Conservation (phyloP, 2,797 vertebrate species). For the Phrynocephalus forsythii region DNA sequence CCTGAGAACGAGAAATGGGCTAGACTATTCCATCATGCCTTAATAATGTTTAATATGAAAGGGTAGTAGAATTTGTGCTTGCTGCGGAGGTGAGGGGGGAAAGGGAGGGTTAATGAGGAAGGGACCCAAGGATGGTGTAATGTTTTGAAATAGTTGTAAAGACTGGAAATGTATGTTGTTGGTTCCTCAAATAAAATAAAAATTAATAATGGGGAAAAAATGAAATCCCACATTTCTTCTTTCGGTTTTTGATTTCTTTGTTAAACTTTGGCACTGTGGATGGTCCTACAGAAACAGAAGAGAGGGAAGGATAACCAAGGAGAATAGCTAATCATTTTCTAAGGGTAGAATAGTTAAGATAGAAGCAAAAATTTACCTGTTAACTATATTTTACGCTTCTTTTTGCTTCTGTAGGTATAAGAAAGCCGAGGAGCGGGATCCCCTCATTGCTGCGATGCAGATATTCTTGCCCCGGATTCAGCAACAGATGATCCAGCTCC, state of each 20-base stretch:
- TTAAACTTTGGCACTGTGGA: slow-evolving; percentile 2
- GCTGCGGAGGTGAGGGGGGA: too few species aligned
- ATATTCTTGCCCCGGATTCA: slow-evolving; percentile 94
- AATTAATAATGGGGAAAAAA: background rate
- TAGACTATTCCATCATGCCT: too few species aligned
- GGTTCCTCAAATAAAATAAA: too few species aligned
- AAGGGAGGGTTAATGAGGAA: too few species aligned
- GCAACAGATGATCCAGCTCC: slow-evolving; percentile 90
- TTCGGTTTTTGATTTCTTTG: background rate
- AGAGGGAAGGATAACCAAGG: background rate
- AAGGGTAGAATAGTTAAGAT: background rate
- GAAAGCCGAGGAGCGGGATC: slow-evolving; percentile 93
- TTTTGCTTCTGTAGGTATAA: slow-evolving; percentile 86
- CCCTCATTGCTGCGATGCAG: slow-evolving; percentile 94
- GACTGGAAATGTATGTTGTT: too few species aligned
- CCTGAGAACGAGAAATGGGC: too few species aligned
- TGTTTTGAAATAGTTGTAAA: too few species aligned
- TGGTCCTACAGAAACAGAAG: background rate
- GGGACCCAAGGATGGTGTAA: too few species aligned
- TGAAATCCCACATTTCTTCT: background rate
- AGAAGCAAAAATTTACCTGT: background rate
- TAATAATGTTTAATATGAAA: too few species aligned
- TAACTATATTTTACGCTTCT: slow-evolving; percentile 17
- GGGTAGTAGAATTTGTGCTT: too few species aligned
- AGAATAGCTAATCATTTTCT: background rate